Evolutionary conservation across 2,888 invertebrate genomes (phyloP), one percentile per base, ranked within the genome.

Genomic region (Lasioglossum figueresi): DNA sequence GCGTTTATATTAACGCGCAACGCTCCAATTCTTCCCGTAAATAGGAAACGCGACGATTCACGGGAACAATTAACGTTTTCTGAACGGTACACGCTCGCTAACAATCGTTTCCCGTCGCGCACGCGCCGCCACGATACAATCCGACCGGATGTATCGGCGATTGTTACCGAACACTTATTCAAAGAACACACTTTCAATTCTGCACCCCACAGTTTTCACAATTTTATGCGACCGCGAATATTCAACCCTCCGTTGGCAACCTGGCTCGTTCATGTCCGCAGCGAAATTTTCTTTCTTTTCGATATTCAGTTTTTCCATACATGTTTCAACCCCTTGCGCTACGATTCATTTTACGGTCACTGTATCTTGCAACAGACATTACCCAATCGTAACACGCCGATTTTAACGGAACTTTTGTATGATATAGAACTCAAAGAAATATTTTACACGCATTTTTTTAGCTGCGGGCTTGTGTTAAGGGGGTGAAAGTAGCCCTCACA

Each of bases 21-120:
- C 27, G 81, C 40, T 77, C 43, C 75, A 56, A 80, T 80, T 80
- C 68, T 76, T 80, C 76, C 70, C n/a, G 66, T 37, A 66, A 79
- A 79, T 63, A 68, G 80, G 40, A 45, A 77, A 59, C 48, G 40
- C 43, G 27, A 56, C 43, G 43, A 76, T 76, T 59, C 68, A n/a
- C 40, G 59, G 27, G 27, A 31, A 78, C 78, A 78, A 78, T 78
- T 71, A 70, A 70, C 70, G 40, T 71, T 78, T 78, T 78, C 78
- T 78, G 78, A 40, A 27, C 70, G 78, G 70, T 19, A 27, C 40
- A 12, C n/a, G 68, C 10, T 5, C 77, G 70, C 19, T 56, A 70
- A 40, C 70, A 52, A 78, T 78, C 52, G 70, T 31, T 56, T 70
- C 19, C 34, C 12, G 37, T 40, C 40, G 70, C 40, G 14, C 40